phyloP scores from a whole-genome alignment of 2,797 vertebrate genomes.

The Acestrorhynchus altus region DNA sequence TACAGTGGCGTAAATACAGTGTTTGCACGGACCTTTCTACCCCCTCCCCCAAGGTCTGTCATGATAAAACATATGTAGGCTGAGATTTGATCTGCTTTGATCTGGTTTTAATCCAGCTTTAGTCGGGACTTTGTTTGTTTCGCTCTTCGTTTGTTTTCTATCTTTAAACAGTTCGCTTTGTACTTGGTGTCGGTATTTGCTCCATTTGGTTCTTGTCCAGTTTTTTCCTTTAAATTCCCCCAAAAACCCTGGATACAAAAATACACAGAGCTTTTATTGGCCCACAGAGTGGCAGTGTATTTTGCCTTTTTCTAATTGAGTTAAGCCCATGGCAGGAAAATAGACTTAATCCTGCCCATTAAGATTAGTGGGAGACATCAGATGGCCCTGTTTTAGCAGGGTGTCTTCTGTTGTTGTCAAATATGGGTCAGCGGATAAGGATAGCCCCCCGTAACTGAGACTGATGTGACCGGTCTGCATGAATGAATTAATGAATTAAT shows the following conservation, averaged over 20 bases:
- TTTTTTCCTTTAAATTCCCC: constrained; percentile 21
- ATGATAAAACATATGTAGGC: constrained; percentile 33
- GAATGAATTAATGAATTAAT: constrained; percentile 45
- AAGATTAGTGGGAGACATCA: constrained; percentile 79
- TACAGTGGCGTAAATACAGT: not conserved
- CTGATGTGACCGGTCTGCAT: constrained; percentile 58
- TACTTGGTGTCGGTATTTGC: constrained; percentile 2
- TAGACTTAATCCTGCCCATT: constrained; percentile 77
- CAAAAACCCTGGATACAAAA: constrained; percentile 11
- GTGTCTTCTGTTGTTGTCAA: constrained; percentile 75
- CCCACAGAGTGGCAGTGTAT: not conserved
- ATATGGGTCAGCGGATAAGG: constrained; percentile 77
- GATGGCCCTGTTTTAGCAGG: constrained; percentile 74
- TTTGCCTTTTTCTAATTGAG: constrained; percentile 56
- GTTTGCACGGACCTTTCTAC: not conserved
- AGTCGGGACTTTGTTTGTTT: constrained; percentile 25
- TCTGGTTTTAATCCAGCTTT: constrained; percentile 38
- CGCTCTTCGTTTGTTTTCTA: constrained; percentile 32
- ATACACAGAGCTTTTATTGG: constrained; percentile 26
- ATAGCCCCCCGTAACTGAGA: constrained; percentile 70
- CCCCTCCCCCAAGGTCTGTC: not conserved
- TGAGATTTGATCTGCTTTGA: constrained; percentile 38
- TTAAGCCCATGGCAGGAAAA: constrained; percentile 69
- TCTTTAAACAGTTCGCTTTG: constrained; percentile 23
- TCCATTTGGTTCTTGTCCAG: constrained; percentile 18